Conservation (phyloP, 2,888 invertebrate species). For the Rhorus exstirpatorius region DNA sequence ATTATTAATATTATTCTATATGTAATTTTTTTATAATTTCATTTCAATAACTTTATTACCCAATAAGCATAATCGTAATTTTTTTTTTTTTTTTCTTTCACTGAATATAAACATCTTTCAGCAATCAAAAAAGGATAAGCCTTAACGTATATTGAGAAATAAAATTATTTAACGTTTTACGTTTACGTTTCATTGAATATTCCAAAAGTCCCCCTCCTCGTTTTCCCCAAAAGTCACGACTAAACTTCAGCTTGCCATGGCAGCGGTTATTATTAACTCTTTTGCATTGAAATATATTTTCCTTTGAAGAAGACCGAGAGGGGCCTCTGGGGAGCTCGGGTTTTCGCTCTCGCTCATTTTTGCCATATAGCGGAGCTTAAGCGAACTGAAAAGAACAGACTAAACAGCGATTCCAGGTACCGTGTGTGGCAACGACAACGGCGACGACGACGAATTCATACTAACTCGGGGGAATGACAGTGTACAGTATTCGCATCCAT, state of each 20-base stretch:
- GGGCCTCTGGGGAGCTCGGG: conserved; percentile 36
- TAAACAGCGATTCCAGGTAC: conserved; percentile 82
- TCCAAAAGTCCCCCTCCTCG: not conserved
- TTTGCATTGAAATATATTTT: conserved; percentile 77
- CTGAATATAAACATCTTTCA: too few relatives aligned
- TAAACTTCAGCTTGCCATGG: conserved; percentile 1
- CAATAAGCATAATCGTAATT: not conserved
- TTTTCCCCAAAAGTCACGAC: conserved; percentile 26
- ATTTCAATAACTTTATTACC: not conserved
- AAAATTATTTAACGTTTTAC: conserved; percentile 30
- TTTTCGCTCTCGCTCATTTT: conserved; percentile 1
- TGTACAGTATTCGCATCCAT: conserved; percentile 56
- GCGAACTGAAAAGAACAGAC: conserved; percentile 76
- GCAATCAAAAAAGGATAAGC: too few relatives aligned
- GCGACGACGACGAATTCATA: conserved; percentile 55
- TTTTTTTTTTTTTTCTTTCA: not conserved
- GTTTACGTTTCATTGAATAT: conserved; percentile 53
- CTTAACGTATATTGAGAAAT: conserved; percentile 4
- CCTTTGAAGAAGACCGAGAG: conserved; percentile 75
- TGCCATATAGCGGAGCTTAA: conserved; percentile 30
- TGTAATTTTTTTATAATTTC: conserved; percentile 6
- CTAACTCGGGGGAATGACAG: conserved; percentile 38
- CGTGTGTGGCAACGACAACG: conserved; percentile 49
- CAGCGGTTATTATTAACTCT: conserved; percentile 77
- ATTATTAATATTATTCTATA: conserved; percentile 11